Evolutionary conservation across 2,113 vertebrate species (phyloP).

Genomic region (human): GRCh38 chr4:162166501-162167000

Average conservation of each 20-base stretch:
- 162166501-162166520: neutral
- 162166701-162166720: too few species aligned
- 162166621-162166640: too few species aligned
- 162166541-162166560: neutral
- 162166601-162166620: too few species aligned
- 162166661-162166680: too few species aligned
- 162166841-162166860: slow-evolving; percentile 36
- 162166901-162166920: neutral
- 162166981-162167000: neutral
- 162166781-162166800: neutral
- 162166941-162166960: neutral
- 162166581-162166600: neutral
- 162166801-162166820: neutral
- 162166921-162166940: neutral
- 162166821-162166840: neutral
- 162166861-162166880: neutral
- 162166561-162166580: neutral
- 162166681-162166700: neutral
- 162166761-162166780: neutral
- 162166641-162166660: too few species aligned
- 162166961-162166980: neutral
- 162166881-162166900: neutral
- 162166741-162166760: neutral
- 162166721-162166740: neutral
- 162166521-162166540: neutral